These are phyloP conservation scores for Arrhopalites spinosus DNA, from an alignment of 2,888 invertebrate genomes.

Conservation along the genomic window DNA sequence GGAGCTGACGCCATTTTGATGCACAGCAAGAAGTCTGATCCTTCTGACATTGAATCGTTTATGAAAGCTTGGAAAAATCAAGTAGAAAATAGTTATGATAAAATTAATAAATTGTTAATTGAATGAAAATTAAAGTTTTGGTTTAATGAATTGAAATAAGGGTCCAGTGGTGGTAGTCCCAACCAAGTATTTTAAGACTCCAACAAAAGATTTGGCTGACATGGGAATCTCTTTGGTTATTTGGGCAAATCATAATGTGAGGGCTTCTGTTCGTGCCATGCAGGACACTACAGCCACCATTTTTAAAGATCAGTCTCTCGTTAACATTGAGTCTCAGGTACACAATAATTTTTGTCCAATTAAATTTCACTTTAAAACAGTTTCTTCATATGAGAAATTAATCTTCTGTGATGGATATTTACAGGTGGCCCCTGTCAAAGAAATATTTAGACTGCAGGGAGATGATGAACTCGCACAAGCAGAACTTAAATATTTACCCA, in stretches of 20 bases:
- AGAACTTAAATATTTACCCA: slow-evolving; percentile 60
- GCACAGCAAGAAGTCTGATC: slow-evolving; percentile 61
- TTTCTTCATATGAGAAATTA: neutral
- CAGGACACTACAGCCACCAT: slow-evolving; percentile 59
- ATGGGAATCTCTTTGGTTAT: slow-evolving; percentile 60
- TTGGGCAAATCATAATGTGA: slow-evolving; percentile 62
- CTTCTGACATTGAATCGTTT: slow-evolving; percentile 61
- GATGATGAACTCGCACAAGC: slow-evolving; percentile 60
- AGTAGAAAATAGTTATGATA: slow-evolving; percentile 53
- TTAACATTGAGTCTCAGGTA: slow-evolving; percentile 59
- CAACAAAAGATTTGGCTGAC: slow-evolving; percentile 59
- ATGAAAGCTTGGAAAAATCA: slow-evolving; percentile 61
- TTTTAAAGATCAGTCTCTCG: slow-evolving; percentile 59
- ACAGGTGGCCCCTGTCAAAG: slow-evolving; percentile 60
- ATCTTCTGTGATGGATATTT: no score
- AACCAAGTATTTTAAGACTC: slow-evolving; percentile 61
- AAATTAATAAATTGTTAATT: neutral
- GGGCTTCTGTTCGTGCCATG: slow-evolving; percentile 61
- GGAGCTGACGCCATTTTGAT: slow-evolving; percentile 62
- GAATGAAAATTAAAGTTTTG: neutral
- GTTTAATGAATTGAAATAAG: no score
- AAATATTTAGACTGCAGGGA: slow-evolving; percentile 60
- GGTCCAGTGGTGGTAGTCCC: slow-evolving; percentile 62
- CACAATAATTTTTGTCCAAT: slow-evolving; percentile 14
- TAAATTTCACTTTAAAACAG: slow-evolving; percentile 8